Evolutionary conservation across 2,797 vertebrate species (phyloP).

Genomic region (Neosilurus mollespiculum): DNA sequence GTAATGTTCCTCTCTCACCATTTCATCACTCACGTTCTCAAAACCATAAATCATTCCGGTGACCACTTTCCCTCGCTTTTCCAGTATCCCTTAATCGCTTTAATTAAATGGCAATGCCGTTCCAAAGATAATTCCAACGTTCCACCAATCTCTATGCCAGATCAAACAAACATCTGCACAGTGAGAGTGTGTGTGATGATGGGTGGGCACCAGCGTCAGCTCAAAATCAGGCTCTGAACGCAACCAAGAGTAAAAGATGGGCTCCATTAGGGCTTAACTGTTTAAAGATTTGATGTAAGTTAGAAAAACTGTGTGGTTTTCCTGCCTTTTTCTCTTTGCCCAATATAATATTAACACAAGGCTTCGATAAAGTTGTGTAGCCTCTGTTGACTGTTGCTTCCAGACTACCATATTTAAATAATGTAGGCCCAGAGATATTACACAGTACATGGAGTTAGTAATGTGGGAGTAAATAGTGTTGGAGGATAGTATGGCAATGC

Average conservation of each 20-base stretch:
- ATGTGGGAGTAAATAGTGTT: slow-evolving; percentile 11
- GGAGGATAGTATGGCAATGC: slow-evolving; percentile 17
- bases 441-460: slow-evolving; percentile 34
- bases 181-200: slow-evolving; percentile 49
- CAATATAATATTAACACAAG: slow-evolving; percentile 43
- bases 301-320: slow-evolving; percentile 50
- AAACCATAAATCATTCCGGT: slow-evolving; percentile 47
- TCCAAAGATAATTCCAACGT: slow-evolving; percentile 56
- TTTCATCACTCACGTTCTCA: slow-evolving; percentile 46
- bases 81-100: slow-evolving; percentile 51
- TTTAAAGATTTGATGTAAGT: slow-evolving; percentile 57
- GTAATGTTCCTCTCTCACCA: slow-evolving; percentile 45
- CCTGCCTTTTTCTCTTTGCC: slow-evolving; percentile 42
- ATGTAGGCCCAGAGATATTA: slow-evolving; percentile 30
- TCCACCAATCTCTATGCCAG: slow-evolving; percentile 49
- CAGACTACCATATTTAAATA: slow-evolving; percentile 44
- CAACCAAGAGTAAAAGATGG: slow-evolving; percentile 48
- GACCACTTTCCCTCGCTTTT: slow-evolving; percentile 45
- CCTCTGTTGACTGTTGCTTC: slow-evolving; percentile 23
- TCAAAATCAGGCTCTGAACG: slow-evolving; percentile 47
- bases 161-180: slow-evolving; percentile 61
- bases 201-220: slow-evolving; percentile 45
- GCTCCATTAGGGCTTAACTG: slow-evolving; percentile 55
- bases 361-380: slow-evolving; percentile 46
- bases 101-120: slow-evolving; percentile 53